A percentile compares a stretch with the other conserved stretches of the same genome.
These are phyloP conservation scores for Margarornis squamiger DNA, from an alignment of 2,797 vertebrate genomes.

Conservation along the genomic window DNA sequence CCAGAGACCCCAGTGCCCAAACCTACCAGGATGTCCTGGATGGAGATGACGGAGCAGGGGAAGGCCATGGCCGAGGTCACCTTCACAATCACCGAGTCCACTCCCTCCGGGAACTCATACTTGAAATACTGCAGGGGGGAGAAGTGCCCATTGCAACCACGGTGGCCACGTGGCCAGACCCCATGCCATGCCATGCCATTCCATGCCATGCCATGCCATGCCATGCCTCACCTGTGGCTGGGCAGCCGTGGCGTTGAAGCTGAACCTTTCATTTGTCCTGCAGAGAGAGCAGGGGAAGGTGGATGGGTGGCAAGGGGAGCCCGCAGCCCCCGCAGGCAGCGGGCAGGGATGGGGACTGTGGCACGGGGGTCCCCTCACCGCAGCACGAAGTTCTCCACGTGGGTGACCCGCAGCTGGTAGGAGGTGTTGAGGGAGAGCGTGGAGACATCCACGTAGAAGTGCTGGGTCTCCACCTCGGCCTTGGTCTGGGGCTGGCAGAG, in stretches of 20 bases:
- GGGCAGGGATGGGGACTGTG: rapidly evolving
- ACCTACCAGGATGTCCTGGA: slow-evolving; percentile 94
- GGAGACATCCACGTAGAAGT: slow-evolving; percentile 94
- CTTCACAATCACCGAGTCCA: slow-evolving; percentile 94
- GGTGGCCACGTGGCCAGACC: rapidly evolving
- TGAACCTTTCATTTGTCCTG: slow-evolving; percentile 88
- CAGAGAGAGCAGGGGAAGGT: background rate
- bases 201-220: background rate
- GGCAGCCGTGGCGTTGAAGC: slow-evolving; percentile 92
- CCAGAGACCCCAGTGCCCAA: rapidly evolving
- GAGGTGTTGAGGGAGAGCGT: slow-evolving; percentile 85
- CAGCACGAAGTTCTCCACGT: slow-evolving; percentile 90
- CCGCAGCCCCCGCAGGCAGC: background rate
- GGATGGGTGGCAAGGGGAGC: rapidly evolving
- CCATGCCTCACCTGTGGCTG: slow-evolving; percentile 89
- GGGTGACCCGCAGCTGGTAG: slow-evolving; percentile 89
- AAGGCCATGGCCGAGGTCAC: slow-evolving; percentile 89
- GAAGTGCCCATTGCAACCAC: rapidly evolving
- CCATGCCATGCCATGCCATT: rapidly evolving
- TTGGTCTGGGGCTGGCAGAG: slow-evolving; percentile 91
- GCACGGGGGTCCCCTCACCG: slow-evolving; percentile 69
- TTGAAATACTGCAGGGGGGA: slow-evolving; percentile 88
- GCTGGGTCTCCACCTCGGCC: slow-evolving; percentile 85
- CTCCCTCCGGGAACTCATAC: slow-evolving; percentile 88
- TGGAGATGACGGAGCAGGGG: slow-evolving; percentile 95